Evolutionary conservation across 64 coral and sea anemone species (phyloP), one percentile per base, ranked within the genome.

Genomic region (Montipora cactus): DNA sequence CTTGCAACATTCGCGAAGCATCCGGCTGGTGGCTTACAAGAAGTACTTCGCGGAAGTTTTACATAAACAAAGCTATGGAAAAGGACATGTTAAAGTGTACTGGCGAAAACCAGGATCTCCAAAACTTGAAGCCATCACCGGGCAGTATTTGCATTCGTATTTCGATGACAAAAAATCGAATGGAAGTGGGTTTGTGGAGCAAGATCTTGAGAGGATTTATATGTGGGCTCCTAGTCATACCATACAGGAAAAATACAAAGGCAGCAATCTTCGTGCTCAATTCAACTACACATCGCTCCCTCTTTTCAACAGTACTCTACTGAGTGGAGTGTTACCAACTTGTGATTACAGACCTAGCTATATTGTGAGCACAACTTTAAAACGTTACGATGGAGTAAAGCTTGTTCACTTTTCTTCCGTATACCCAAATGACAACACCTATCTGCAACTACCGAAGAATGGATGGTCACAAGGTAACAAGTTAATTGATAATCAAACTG

Each of bases 1-100:
- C 12, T 76, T 13, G 13, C 94, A 92, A 71, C 92, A 80, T 9
- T 92, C 90, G 5, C 14, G 55, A 20, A 86, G 66, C 9, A 92
- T 95, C 49, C n/a, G 66, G 2, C 79, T 95, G 2, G 44, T 53
- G 5, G 68, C 68, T 49, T 53, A n/a, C 8, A 72, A 78, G 19
- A 82, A 81, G 11, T 95, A 95, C 48, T 95, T 77, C 58, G 92
- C 92, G 3, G 94, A 95, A 53, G 73, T 76, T 4, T 0, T 95
- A 10, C 94, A 95, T 28, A 46, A 89, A 37, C 37, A 37, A 37
- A 37, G 37, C 37, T 37, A 37, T 37, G 37, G 37, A 37, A 37
- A 37, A 0, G 37, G 37, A 37, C 37, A 37, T 37, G 37, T 37
- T 37, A 37, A 37, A 37, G 37, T 37, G 37, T 37, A 20, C 83